phyloP scores from a whole-genome alignment of 2,797 vertebrate species.

The Apogon hyalosoma region DNA sequence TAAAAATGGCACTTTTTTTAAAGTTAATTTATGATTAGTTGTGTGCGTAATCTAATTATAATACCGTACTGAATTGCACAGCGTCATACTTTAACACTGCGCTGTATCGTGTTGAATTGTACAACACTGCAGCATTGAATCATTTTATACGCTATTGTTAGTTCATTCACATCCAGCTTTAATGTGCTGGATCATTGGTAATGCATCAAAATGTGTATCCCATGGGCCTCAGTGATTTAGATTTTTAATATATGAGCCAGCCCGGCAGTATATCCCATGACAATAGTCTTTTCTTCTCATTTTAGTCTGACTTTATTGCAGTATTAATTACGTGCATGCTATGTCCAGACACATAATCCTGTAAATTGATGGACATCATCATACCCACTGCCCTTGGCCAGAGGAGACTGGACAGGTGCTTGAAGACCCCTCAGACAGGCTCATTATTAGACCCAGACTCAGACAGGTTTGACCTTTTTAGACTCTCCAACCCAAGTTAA shows the following conservation, averaged over 20 bases:
- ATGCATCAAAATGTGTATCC: no score
- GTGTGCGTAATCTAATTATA: no score
- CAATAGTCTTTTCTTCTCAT: not conserved
- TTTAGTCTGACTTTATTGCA: not conserved
- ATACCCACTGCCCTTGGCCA: conserved; percentile 16
- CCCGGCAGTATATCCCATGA: not conserved
- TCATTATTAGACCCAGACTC: conserved; percentile 36
- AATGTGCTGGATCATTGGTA: no score
- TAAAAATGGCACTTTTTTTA: no score
- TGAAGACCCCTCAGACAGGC: conserved; percentile 40
- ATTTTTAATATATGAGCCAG: not conserved
- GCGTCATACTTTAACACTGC: no score
- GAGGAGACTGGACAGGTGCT: conserved; percentile 22
- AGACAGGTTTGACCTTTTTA: conserved; percentile 55
- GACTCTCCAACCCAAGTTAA: conserved; percentile 27
- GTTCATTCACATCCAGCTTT: no score
- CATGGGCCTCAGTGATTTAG: not conserved
- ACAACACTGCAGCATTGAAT: no score
- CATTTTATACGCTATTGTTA: no score
- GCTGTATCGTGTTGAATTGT: no score
- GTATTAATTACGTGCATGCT: not conserved
- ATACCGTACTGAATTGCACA: no score
- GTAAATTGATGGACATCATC: conserved; percentile 27
- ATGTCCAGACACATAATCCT: not conserved
- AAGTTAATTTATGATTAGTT: no score